Evolutionary conservation across 2,797 vertebrate genomes (phyloP), one percentile per base, ranked within the genome.

Genomic region (Diplodus puntazzo): DNA sequence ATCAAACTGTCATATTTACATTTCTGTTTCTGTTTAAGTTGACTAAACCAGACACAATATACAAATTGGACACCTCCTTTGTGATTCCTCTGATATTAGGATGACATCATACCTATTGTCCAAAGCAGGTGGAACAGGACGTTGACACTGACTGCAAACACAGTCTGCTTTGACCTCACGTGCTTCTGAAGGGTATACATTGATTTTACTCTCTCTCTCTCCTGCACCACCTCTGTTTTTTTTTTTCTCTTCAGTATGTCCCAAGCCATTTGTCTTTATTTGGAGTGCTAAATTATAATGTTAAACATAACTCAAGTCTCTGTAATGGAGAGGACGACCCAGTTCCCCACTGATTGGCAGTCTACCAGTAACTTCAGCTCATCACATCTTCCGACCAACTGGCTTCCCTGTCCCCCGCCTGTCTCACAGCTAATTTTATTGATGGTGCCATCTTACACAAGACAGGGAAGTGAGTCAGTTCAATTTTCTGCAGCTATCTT

Each of bases 361-460:
- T 66, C 82, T 68, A 77, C 79, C 83, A 67, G 77, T 83, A 73
- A 69, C 67, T 84, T 81, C 59, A 68, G 59, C 84, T 85, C 87
- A 77, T 86, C 82, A 69, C 59, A 63, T 74, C 81, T 79, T 69
- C 81, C 82, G 64, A 70, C 73, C 75, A 80, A 83, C 78, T 60
- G 79, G 50, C 75, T 79, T 65, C 3, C 25, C 77, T 42, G 81
- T 86, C 83, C 69, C 76, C 58, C 10, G 55, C 65, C 75, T 81
- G 85, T 88, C 79, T 90, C 84, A 12, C 50, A n/a, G 85, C 78
- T 89, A 89, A 92, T 91, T 84, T 89, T 91, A 91, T 90, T 89
- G 88, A 93, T 89, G 86, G 83, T 11, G 18, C 80, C 83, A 45
- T 81, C 76, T 80, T 17, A 82, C 79, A 83, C 70, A 60, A 84